Base-by-base conservation (phyloP, 1,140 invertebrate genomes). In the Drosophila subpulchrella region DNA sequence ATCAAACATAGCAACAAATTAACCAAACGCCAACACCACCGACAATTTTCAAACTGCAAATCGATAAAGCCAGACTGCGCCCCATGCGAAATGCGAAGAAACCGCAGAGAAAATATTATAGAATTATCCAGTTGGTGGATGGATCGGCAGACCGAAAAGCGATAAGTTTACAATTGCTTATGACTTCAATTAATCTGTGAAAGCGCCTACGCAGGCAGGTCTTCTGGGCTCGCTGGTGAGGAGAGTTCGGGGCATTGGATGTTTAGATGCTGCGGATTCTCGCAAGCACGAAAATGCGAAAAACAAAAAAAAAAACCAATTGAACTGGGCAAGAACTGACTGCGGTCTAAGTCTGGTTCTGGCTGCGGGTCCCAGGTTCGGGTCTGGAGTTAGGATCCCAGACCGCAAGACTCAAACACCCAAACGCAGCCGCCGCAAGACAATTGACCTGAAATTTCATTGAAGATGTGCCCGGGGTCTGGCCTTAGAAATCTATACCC, bases 151-250 rank as follows among this genome's bases (percentile, higher is more conserved):
- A 67, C 46, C 73, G 75, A 79, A 63, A 77, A 80, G 79, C 80
- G 88, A 88, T 89, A 91, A 91, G 84, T 82, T 89, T 91, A 84
- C 89, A 89, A 91, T 84, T 82, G 88, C 83, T 82, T 91, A 91
- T 91, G 89, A 91, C 84, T 91, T 91, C 83, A 91, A 91, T 91
- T 91, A 91, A 91, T 91, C 89, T 89, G 84, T 84, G 89, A 85
- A 85, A 91, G 89, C 89, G 83, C 89, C 89, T 89, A 91, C 83
- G 84, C 89, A 88, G 68, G 38, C 63, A 72, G 72, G n/a, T n/a
- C 47, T 32, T 30, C 27, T 36, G 53, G 11, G 1, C n/a, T 24
- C 55, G 24, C 46, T 13, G 39, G 32, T 20, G 24, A 11, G 42
- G 24, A 17, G 36, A 41, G 11, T 36, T 20, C 57, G 53, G 41